Base-by-base conservation (phyloP, 2,888 invertebrate species). In the Calameuta idolon region DNA sequence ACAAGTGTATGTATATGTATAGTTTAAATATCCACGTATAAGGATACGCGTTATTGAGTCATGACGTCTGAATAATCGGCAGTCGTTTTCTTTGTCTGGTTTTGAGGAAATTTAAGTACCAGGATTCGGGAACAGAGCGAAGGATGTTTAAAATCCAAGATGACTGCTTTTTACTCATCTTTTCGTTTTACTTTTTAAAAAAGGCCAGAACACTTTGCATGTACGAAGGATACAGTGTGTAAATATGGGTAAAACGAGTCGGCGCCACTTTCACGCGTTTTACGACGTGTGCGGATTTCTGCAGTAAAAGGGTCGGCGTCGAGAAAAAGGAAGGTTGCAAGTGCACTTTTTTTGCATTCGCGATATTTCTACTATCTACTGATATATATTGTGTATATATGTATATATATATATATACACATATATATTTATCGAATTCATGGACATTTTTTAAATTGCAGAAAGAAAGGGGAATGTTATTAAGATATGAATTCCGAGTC, bases 21-120 rank as follows among this genome's bases (percentile, higher is more conserved):
- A 55, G 23, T 55, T 55, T 55, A 55, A 55, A 55, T 5, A 23
- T 55, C 69, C 73, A n/a, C n/a, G 73, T 77, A 31, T 80, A 76
- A 55, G 55, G 79, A 73, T 71, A 33, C 75, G 79, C 68, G 55
- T 34, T 76, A 77, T 85, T 86, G 85, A 85, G 83, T 85, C 85
- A 85, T 76, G 80, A 79, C 77, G 83, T 86, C 82, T 84, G 85
- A 85, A 86, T 85, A 85, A 86, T 85, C 84, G 75, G 55, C 75
- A 75, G n/a, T 31, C 68, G 55, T 75, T 69, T 34, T 76, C 69
- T 76, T 69, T 78, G 34, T 73, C 73, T 30, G 15, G n/a, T n/a
- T 76, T 73, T 69, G 4, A 73, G 3, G 30, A 34, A 73, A 75
- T 3, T 68, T 30, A 34, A 69, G 34, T 69, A 33, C 74, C 23